These are phyloP conservation scores for Parapsyche elsis DNA, from an alignment of 1,140 invertebrate genomes.

Conservation along the genomic window DNA sequence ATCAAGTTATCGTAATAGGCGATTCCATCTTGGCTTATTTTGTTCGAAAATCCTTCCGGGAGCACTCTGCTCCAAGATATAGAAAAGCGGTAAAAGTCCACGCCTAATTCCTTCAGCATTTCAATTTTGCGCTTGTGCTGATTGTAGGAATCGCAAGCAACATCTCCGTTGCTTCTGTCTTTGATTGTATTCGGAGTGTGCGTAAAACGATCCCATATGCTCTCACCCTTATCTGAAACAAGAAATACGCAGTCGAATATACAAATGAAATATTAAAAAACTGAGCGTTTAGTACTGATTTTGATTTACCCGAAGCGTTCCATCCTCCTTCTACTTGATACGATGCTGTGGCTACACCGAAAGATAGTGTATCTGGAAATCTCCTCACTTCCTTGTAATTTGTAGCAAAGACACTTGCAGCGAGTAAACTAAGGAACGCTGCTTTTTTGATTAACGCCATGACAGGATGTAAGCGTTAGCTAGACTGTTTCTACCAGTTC, in stretches of 20 bases:
- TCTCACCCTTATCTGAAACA: slow-evolving; percentile 65
- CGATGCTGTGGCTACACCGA: slow-evolving; percentile 67
- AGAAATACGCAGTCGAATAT: not conserved
- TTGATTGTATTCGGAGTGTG: slow-evolving; percentile 63
- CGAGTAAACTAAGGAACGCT: not conserved
- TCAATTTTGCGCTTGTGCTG: slow-evolving; percentile 67
- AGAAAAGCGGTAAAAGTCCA: slow-evolving; percentile 71
- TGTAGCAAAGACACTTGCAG: not conserved
- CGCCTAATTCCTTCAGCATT: slow-evolving; percentile 66
- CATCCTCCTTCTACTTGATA: slow-evolving; percentile 72
- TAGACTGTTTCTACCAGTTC: no score
- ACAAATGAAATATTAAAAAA: not conserved
- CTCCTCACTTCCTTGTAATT: slow-evolving; percentile 8
- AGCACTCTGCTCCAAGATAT: slow-evolving; percentile 72
- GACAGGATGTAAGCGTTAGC: no score
- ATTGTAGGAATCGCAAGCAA: slow-evolving; percentile 73
- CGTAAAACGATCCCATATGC: slow-evolving; percentile 67
- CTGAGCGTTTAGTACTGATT: no score
- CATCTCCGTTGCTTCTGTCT: slow-evolving; percentile 67
- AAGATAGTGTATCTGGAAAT: slow-evolving; percentile 68
- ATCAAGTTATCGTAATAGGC: slow-evolving; percentile 72
- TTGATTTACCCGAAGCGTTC: slow-evolving; percentile 68
- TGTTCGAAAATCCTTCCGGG: slow-evolving; percentile 65
- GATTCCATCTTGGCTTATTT: slow-evolving; percentile 67
- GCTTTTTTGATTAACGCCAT: not conserved